These are phyloP conservation scores for Tiliqua scincoides DNA, from an alignment of 2,113 vertebrate species.

Conservation along the genomic window DNA sequence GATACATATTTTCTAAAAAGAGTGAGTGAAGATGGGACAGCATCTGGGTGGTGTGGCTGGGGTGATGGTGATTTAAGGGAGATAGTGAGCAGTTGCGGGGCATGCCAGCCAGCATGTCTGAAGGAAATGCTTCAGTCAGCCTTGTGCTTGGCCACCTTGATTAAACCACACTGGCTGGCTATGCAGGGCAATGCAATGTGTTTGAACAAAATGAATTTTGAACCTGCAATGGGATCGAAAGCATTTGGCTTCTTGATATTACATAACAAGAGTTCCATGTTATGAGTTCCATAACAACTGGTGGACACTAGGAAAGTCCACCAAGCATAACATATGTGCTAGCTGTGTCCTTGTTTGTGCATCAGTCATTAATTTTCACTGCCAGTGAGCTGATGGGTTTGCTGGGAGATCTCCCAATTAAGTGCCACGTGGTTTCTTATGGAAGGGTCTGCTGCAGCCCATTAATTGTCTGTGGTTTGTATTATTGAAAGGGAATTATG, in stretches of 20 bases:
- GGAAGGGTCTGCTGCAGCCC: accelerated
- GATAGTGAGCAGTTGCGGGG: no score
- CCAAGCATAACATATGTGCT: background rate
- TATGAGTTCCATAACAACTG: background rate
- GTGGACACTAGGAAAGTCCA: no score
- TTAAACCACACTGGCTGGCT: no score
- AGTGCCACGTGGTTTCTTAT: background rate
- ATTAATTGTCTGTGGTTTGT: background rate
- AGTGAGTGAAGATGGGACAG: no score
- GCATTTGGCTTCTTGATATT: background rate
- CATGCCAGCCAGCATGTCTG: no score
- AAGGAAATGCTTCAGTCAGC: no score
- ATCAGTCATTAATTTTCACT: background rate
- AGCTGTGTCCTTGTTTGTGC: background rate
- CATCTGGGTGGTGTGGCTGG: no score
- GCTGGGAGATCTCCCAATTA: background rate
- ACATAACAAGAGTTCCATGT: no score
- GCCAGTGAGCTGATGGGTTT: background rate
- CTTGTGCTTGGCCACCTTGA: no score
- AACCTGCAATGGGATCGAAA: background rate
- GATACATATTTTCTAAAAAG: no score
- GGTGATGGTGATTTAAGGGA: no score
- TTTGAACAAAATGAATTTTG: background rate
- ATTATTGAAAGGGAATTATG: background rate
- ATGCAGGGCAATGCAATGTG: background rate